Evolutionary conservation across 2,888 invertebrate genomes (phyloP), one percentile per base, ranked within the genome.

Genomic region (Clanis bilineata): DNA sequence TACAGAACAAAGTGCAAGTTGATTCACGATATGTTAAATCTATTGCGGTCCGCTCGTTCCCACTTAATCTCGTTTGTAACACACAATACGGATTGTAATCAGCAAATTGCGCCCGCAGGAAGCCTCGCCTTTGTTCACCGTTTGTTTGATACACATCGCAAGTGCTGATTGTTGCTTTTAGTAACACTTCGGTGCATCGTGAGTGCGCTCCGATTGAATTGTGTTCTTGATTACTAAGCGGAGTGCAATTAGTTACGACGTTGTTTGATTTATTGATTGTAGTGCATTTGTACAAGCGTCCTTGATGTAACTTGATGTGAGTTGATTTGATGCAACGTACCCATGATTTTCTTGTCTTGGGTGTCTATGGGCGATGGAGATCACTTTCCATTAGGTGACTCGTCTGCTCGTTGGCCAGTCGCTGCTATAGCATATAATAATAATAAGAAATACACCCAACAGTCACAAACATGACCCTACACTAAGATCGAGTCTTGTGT

Each of bases 21-120:
- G 47, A 47, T 32, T 28, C 18, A 51, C 28, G 15, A 32, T 51
- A 12, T 69, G 60, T 51, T n/a, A 28, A 56, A 18, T 64, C 56
- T 23, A 51, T 45, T 45, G 32, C 32, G 51, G 51, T 51, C 32
- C 32, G 28, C 18, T 28, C 3, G 23, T n/a, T 45, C 45, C 23
- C 1, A 45, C 2, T 51, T 51, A 51, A 51, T 18, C 28, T 18
- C 32, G 51, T 51, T 51, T 63, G 65, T 71, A 68, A 62, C 61
- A 59, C 45, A 71, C 68, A 71, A 69, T 70, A 59, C 60, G 22
- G 39, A 61, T 62, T 67, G 69, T 72, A 70, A 77, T 73, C 71
- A 64, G 65, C 69, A 69, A 77, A 72, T 72, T 72, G 66, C 68
- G 65, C 62, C 62, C 44, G 59, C 62, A 43, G 12, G 28, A 18